Evolutionary conservation across 2,113 vertebrate species (phyloP).

Genomic region (Poeciliopsis turrubarensis): DNA sequence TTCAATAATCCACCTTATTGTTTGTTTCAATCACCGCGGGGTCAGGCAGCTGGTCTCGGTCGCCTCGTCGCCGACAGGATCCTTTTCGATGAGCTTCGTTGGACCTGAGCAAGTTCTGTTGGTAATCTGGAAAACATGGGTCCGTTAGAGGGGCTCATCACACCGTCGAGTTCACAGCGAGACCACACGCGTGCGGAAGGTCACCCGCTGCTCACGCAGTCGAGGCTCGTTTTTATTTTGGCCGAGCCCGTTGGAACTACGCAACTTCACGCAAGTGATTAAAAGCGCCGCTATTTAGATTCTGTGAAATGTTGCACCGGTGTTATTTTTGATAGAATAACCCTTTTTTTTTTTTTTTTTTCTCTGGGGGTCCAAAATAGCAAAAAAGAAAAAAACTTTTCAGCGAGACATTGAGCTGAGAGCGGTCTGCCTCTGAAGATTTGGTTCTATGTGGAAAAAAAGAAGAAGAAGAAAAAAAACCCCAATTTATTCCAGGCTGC

Average conservation of each 20-base stretch:
- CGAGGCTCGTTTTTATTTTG: too few species aligned
- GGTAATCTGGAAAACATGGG: conserved; percentile 50
- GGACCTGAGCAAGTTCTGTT: conserved; percentile 52
- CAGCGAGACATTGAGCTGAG: not conserved
- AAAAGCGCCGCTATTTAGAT: not conserved
- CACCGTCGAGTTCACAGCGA: conserved; percentile 1
- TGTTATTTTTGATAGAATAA: not conserved
- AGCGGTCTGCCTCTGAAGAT: not conserved
- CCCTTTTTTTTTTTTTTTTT: not conserved
- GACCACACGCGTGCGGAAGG: not conserved
- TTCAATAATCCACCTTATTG: conserved; percentile 35
- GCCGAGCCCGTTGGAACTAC: too few species aligned
- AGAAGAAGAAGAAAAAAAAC: not conserved
- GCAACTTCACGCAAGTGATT: not conserved
- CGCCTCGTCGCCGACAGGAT: conserved; percentile 14
- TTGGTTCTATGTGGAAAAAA: not conserved
- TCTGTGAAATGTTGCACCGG: not conserved
- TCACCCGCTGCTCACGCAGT: not conserved
- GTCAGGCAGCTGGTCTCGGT: conserved; percentile 36
- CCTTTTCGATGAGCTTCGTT: conserved; percentile 45
- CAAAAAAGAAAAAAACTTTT: not conserved
- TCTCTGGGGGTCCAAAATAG: not conserved
- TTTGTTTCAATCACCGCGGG: conserved; percentile 25
- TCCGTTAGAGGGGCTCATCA: conserved; percentile 55
- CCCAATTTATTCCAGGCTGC: not conserved